Conservation (phyloP, 2,888 invertebrate genomes). For the Petrolisthes cinctipes region DNA sequence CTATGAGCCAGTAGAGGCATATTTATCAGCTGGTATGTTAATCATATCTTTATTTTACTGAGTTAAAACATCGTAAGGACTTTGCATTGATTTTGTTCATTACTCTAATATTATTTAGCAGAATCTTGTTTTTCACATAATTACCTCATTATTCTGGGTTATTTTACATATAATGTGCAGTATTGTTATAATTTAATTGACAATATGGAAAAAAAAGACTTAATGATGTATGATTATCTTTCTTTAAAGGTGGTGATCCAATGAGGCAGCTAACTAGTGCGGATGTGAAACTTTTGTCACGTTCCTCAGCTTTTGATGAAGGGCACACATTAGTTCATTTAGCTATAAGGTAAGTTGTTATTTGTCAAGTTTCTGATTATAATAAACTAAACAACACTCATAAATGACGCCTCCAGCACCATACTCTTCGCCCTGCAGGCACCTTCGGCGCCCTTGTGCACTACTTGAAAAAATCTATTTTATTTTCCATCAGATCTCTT, state of each 20-base stretch:
- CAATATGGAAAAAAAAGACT: neutral
- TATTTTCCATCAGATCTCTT: no score
- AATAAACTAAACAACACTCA: no score
- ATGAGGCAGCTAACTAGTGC: conserved; percentile 85
- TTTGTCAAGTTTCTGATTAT: no score
- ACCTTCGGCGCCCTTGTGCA: no score
- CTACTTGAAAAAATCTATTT: no score
- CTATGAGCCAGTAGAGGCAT: conserved; percentile 87
- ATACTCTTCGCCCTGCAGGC: no score
- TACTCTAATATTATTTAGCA: no score
- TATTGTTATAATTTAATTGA: neutral
- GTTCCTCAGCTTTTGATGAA: conserved; percentile 91
- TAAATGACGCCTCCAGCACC: no score
- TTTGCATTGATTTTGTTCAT: no score
- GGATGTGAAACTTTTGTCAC: conserved; percentile 86
- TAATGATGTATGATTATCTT: conserved; percentile 25
- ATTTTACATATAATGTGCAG: neutral
- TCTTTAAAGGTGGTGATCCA: conserved; percentile 70
- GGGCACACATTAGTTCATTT: conserved; percentile 95
- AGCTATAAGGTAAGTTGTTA: conserved; percentile 87
- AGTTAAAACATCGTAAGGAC: no score
- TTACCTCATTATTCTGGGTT: neutral
- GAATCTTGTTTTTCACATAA: neutral
- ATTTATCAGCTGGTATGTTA: conserved; percentile 84
- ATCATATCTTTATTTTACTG: no score